Evolutionary conservation across 2,113 vertebrate species (phyloP), one percentile per base, ranked within the genome.

Genomic region (Anguilla rostrata): DNA sequence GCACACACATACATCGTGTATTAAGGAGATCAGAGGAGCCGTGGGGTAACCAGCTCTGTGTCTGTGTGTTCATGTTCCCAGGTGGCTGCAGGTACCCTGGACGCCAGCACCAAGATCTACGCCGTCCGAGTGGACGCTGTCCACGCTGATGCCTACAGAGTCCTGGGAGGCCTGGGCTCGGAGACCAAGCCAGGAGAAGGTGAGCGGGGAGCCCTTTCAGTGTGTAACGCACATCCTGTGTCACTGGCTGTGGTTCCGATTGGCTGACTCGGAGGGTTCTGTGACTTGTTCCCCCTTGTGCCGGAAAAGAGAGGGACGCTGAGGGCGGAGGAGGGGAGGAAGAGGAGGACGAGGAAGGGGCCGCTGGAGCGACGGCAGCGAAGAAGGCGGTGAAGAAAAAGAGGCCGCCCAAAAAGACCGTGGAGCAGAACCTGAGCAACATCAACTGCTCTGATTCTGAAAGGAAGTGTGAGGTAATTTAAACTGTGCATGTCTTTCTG

Each of bases 101-200:
- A 99, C 29, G 98, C 98, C 89, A 98, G 98, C 0, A 97, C 96
- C 0, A 99, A 99, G 94, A 99, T 99, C 87, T 99, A 99, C 0
- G 96, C 98, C 0, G 95, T 97, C 60, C 94, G 98, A 0, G 98
- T 99, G 11, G 98, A 99, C 80, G 96, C 94, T 0, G 95, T 99
- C 16, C 97, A 99, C 6, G 94, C 97, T 0, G 98, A 99, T 34
- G 91, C 97, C 0, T 99, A 98, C 95, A 95, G 90, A 86, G 96
- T 99, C 9, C 95, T 99, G 7, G 97, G 97, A 6, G 96, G 97
- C 0, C 91, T 99, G 34, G 97, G 97, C 66, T 96, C 95, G 5
- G 96, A 97, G 1, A 90, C 92, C 0, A 96, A 96, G 90, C 90
- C 95, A 2, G 88, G 84, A 0, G 93, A 93, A 34, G 88, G 94